phyloP scores from a whole-genome alignment of 2,797 vertebrate species.

The Sparidentex hasta region DNA sequence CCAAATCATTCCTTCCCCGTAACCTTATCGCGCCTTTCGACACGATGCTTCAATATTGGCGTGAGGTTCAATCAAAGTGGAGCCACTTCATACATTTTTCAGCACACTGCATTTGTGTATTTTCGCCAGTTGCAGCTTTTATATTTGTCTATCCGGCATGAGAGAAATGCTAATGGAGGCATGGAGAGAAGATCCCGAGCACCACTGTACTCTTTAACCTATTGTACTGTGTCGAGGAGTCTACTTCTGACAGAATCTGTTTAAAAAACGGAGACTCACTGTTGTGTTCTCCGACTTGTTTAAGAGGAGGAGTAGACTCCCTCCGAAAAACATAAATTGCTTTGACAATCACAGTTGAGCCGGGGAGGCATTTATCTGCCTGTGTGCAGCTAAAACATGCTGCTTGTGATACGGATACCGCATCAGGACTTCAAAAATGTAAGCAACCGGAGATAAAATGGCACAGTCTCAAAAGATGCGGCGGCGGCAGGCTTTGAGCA shows the following conservation, averaged over 20 bases:
- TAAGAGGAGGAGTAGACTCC: constrained; percentile 27
- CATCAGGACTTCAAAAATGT: constrained; percentile 56
- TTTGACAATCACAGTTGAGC: constrained; percentile 51
- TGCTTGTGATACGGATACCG: constrained; percentile 37
- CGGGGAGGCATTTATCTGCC: constrained; percentile 37
- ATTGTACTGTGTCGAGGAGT: neutral
- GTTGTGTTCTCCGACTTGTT: constrained; percentile 40
- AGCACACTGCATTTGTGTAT: neutral
- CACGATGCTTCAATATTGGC: constrained; percentile 20
- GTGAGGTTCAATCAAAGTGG: constrained; percentile 8
- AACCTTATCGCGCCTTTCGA: constrained; percentile 52
- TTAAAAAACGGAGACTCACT: neutral
- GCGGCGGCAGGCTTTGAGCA: constrained; percentile 14
- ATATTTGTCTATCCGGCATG: neutral
- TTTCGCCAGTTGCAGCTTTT: neutral
- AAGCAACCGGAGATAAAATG: constrained; percentile 56
- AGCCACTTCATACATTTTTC: neutral
- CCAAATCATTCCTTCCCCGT: constrained; percentile 58
- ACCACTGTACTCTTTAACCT: constrained; percentile 1
- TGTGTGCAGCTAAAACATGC: constrained; percentile 35
- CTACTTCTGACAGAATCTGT: constrained; percentile 25
- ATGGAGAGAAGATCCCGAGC: neutral
- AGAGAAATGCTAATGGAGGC: neutral
- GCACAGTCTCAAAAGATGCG: constrained; percentile 31
- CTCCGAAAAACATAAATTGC: constrained; percentile 52